These are phyloP conservation scores for Malurus melanocephalus DNA, from an alignment of 2,113 vertebrate species.

Conservation along the genomic window DNA sequence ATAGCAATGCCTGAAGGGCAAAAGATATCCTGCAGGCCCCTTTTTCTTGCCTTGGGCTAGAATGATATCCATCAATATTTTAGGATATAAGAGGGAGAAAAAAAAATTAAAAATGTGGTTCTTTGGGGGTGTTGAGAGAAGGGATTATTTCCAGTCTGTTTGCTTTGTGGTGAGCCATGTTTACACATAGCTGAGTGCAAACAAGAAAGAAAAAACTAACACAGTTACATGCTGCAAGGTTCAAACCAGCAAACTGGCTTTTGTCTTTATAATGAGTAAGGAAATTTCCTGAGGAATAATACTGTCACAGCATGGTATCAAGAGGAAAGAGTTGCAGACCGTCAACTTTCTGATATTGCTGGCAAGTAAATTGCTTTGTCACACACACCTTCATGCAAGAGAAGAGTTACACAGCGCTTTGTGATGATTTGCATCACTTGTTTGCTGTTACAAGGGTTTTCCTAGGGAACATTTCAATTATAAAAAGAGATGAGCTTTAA, in stretches of 20 bases:
- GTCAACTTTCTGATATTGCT: neutral
- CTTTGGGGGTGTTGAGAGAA: neutral
- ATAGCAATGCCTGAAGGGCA: neutral
- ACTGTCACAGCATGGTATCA: neutral
- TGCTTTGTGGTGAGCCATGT: neutral
- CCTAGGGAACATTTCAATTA: neutral
- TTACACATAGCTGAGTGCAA: neutral
- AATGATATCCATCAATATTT: neutral
- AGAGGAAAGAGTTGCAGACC: neutral
- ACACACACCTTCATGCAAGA: rapidly evolving
- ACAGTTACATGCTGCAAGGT: neutral
- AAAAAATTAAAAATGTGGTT: neutral
- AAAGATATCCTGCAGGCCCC: neutral
- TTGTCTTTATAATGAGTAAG: neutral
- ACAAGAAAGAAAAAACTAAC: neutral
- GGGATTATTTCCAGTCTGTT: neutral
- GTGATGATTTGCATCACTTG: neutral
- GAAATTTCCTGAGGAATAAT: neutral
- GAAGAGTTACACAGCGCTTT: neutral
- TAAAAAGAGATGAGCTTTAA: neutral
- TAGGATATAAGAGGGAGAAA: neutral
- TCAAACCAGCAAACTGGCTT: neutral
- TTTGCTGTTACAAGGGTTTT: neutral
- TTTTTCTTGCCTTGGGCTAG: neutral
- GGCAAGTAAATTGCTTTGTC: neutral